Evolutionary conservation across 1,140 invertebrate species (phyloP).

Genomic region (Bombus sylvicola): DNA sequence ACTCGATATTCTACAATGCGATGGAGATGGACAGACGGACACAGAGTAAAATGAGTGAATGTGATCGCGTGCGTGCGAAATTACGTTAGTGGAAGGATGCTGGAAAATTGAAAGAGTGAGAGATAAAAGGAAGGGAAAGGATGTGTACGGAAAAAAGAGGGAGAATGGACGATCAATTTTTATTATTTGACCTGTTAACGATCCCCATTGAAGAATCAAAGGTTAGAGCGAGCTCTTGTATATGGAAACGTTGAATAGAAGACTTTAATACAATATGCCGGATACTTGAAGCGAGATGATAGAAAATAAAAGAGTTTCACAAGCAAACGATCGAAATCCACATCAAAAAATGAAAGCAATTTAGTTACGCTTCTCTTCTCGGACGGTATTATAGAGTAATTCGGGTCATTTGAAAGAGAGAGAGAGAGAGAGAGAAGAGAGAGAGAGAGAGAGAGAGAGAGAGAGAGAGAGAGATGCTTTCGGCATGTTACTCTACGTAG

Average conservation of each 20-base stretch:
- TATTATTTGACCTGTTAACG: constrained; percentile 11
- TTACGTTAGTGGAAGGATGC: neutral
- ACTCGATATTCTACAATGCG: constrained; percentile 48
- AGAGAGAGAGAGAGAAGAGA: too few relatives aligned
- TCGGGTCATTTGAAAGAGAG: neutral
- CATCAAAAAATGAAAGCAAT: neutral
- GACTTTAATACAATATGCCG: neutral
- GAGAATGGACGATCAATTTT: neutral
- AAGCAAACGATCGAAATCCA: too few relatives aligned
- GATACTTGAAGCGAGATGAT: neutral
- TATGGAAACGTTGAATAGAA: neutral
- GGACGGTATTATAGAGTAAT: neutral
- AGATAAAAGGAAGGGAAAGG: neutral
- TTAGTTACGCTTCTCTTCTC: neutral
- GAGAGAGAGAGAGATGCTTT: too few relatives aligned
- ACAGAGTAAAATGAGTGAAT: constrained; percentile 47
- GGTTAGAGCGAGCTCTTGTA: neutral
- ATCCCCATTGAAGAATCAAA: neutral
- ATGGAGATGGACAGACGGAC: constrained; percentile 72
- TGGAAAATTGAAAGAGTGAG: neutral
- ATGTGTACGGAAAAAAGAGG: neutral
- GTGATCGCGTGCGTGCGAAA: constrained; percentile 27
- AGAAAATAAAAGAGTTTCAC: neutral
- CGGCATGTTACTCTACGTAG: neutral
- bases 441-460: too few relatives aligned